Base-by-base conservation (phyloP, 1,140 invertebrate genomes). In the Drosophila ananassae region DNA sequence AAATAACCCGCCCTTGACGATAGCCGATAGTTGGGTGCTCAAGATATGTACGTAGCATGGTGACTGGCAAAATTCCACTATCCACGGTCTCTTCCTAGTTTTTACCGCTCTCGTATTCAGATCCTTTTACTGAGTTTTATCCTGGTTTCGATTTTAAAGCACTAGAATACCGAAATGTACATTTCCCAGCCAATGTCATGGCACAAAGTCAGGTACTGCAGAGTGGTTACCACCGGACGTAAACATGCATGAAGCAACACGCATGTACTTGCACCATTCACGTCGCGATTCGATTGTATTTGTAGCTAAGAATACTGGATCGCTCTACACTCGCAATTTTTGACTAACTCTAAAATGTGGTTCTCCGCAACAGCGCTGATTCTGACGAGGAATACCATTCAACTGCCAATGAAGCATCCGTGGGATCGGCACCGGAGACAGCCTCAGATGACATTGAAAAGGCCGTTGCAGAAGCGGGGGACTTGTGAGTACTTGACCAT, bases 121-220 rank as follows among this genome's bases (percentile, higher is more conserved):
- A 37, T 37, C 34, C 34, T 12, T 12, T n/a, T 37, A 10, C 10
- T 37, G 3, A 10, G 10, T 4, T 37, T n/a, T n/a, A 37, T 37
- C 34, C 34, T n/a, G 25, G 13, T 39, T 8, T 8, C 21, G 8
- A 28, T 28, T 28, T n/a, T 39, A n/a, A 8, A 4, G 25, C 21
- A n/a, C n/a, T 21, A 8, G 25, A 6, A 3, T 39, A 9, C 22
- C 2, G 10, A 13, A 12, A 77, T 76, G 73, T 68, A 72, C 41
- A 77, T 72, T 55, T 60, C 66, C 2, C 63, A 77, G 57, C 39
- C 72, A 37, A 87, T 87, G 82, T 82, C 82, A 37, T 76, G 66
- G 56, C 67, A 79, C 13, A 82, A 79, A 61, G 48, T 72, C 24
- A 89, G 82, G 82, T 87, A 89, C 2, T 17, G n/a, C 17, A 3